Percentiles rank a stretch among this genome's conserved stretches.
Conservation (phyloP, 2,113 vertebrate genomes). For the Ancistrus triradiatus region DNA sequence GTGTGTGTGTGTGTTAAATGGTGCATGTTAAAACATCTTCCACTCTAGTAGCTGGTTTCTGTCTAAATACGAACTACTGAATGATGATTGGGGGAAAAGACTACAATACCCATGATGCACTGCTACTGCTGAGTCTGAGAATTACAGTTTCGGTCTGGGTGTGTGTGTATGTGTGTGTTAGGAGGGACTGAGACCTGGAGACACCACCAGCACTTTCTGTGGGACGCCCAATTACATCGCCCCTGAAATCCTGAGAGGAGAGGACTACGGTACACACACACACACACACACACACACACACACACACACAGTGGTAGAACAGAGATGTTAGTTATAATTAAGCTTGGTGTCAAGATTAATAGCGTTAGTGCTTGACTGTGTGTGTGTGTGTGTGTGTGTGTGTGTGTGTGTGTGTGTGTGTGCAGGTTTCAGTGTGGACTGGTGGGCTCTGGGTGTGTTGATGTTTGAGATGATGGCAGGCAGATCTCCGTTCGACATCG, state of each 20-base stretch:
- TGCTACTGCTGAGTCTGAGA: no score
- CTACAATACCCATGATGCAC: no score
- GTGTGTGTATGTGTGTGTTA: slow-evolving; percentile 50
- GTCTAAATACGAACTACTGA: no score
- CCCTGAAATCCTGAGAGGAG: slow-evolving; percentile 94
- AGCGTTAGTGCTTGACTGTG: background rate
- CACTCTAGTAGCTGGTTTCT: no score
- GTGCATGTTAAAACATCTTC: no score
- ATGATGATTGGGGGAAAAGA: no score
- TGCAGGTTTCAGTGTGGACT: slow-evolving; percentile 94
- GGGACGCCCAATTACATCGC: slow-evolving; percentile 98
- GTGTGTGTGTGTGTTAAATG: background rate
- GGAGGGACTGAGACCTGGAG: slow-evolving; percentile 96
- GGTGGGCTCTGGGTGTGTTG: slow-evolving; percentile 97
- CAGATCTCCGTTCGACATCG: slow-evolving; percentile 94
- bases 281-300: background rate
- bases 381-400: background rate
- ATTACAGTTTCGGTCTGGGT: no score
- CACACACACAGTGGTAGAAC: no score
- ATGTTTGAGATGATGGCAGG: slow-evolving; percentile 99
- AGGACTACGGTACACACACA: slow-evolving; percentile 88
- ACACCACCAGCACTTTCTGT: slow-evolving; percentile 98
- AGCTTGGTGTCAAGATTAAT: background rate
- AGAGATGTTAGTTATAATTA: no score
- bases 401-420: slow-evolving; percentile 7